Conservation (phyloP, 92 coral and sea anemone genomes). For the Phymanthus crucifer region DNA sequence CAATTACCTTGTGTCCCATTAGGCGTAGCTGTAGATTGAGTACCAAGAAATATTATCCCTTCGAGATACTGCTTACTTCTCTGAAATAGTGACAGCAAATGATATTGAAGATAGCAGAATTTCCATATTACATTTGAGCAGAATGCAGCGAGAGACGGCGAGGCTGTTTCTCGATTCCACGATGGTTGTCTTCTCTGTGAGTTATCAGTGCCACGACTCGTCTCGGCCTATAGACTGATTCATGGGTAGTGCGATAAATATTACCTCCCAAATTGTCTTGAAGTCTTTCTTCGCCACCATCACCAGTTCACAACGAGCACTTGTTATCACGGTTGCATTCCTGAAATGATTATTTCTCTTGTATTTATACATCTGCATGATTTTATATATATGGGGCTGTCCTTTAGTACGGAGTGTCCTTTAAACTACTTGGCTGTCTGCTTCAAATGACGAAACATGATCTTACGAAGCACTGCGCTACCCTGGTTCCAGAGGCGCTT, state of each 20-base stretch:
- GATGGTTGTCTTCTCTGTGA: too few relatives aligned
- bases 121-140: neutral
- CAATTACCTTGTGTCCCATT: conserved; percentile 43
- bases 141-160: too few relatives aligned
- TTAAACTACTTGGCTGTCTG: too few relatives aligned
- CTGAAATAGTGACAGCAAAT: conserved; percentile 28
- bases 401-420: too few relatives aligned
- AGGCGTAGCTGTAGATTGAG: conserved; percentile 21
- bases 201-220: too few relatives aligned
- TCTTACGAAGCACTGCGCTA: too few relatives aligned
- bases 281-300: conserved; percentile 66
- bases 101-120: neutral
- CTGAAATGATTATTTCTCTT: too few relatives aligned
- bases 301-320: conserved; percentile 61
- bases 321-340: conserved; percentile 73
- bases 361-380: too few relatives aligned
- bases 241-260: neutral
- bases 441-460: too few relatives aligned
- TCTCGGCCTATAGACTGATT: neutral
- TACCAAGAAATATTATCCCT: conserved; percentile 37
- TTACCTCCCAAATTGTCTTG: conserved; percentile 80
- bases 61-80: conserved; percentile 60
- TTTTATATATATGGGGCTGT: too few relatives aligned
- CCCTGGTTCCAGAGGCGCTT: too few relatives aligned
- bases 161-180: too few relatives aligned